Evolutionary conservation across 2,797 vertebrate species (phyloP), one percentile per base, ranked within the genome.

Genomic region (Cyclura pinguis): DNA sequence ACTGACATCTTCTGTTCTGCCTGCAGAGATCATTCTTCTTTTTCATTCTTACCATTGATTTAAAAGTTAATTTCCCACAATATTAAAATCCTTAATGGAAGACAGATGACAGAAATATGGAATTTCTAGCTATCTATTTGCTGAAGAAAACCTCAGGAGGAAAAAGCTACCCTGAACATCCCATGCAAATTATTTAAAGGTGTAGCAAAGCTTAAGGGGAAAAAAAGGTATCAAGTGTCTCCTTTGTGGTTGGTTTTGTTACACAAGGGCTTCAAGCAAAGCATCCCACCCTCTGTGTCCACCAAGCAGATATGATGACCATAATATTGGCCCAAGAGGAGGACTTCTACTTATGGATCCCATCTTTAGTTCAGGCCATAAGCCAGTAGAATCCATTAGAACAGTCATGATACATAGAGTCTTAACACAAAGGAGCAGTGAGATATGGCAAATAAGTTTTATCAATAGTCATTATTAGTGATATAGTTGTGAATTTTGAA

Each of bases 1-100:
- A 94, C 69, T 95, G 95, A 95, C 22, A 35, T 96, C 83, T 94
- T 93, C 94, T 94, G 52, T 88, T 95, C 89, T 93, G 90, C 91
- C 88, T 95, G 83, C 88, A 93, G 85, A 92, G 92, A 94, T 93
- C 50, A 27, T 13, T 89, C 80, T 91, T 93, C 91, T 88, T 87
- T 42, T 86, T 84, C 2, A 88, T 89, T 88, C 91, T 74, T 57
- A 84, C 47, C 96, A 94, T 95, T 96, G 93, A 96, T 96, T 96
- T 95, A 91, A 95, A 97, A 97, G 94, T 96, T 95, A 95, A 95
- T 96, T 95, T 94, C 67, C 64, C 50, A 96, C 87, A 94, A 94
- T 96, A 97, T 96, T 95, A 96, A 96, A 96, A 95, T 95, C 95
- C 96, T 95, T 96, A 96, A 94, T 95, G 89, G 73, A 91, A 94